Conservation (phyloP, 2,797 vertebrate species). For the Anableps anableps region DNA sequence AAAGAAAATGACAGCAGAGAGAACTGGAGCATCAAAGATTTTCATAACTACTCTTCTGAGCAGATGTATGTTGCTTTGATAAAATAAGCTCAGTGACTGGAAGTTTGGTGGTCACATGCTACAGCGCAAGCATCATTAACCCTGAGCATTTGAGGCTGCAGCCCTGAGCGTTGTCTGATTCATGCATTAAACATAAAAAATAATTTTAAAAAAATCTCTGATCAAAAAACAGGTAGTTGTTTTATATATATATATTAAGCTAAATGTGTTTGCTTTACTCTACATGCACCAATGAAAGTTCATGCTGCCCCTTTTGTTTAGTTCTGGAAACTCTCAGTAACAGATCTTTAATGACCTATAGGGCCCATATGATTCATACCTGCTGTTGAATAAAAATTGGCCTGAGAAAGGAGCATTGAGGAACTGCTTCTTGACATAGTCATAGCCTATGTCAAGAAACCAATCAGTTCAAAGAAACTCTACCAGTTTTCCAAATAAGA, state of each 20-base stretch:
- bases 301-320: background rate
- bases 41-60: conserved; percentile 24
- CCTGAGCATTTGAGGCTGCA: background rate
- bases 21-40: conserved; percentile 27
- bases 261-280: background rate
- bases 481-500: background rate
- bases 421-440: background rate
- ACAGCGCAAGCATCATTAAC: background rate
- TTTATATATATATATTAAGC: background rate
- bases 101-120: background rate
- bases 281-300: background rate
- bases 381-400: background rate
- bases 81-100: background rate
- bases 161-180: background rate
- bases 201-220: background rate
- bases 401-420: background rate
- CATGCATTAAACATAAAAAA: background rate
- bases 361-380: background rate
- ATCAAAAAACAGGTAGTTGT: background rate
- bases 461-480: background rate
- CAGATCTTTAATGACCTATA: background rate
- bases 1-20: conserved; percentile 24
- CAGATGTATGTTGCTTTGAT: conserved; percentile 34
- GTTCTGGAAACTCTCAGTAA: background rate
- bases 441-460: background rate